Percentiles rank a stretch among this genome's conserved stretches.
Conservation (phyloP, 2,888 invertebrate genomes). For the Netelia melanura region DNA sequence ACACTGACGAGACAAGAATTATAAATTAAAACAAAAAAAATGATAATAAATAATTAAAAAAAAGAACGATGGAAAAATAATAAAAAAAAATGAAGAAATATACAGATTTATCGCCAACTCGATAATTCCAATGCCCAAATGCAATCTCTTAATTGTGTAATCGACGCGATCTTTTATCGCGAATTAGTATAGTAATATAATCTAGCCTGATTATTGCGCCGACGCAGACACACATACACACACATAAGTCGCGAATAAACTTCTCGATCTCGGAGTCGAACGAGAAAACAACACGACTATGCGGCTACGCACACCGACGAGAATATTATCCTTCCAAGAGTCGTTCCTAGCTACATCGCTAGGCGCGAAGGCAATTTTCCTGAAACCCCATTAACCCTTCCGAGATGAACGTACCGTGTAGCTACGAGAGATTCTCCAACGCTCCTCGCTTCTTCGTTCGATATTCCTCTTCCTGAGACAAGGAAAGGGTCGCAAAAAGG, state of each 20-base stretch:
- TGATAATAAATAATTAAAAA: not conserved
- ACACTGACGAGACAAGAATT: not conserved
- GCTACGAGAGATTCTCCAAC: slow-evolving; percentile 62
- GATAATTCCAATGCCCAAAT: slow-evolving; percentile 60
- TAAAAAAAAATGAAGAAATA: not conserved
- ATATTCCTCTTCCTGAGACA: no score
- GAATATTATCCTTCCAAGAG: slow-evolving; percentile 50
- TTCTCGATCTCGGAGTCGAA: no score
- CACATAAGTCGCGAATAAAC: not conserved
- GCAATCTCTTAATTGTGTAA: slow-evolving; percentile 63
- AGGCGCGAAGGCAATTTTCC: slow-evolving; percentile 80
- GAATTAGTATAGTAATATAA: slow-evolving; percentile 66
- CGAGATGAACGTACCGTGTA: slow-evolving; percentile 76
- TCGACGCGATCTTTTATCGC: slow-evolving; percentile 64
- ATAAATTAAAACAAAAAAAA: not conserved
- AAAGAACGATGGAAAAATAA: not conserved
- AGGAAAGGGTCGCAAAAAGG: no score
- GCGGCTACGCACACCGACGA: slow-evolving; percentile 7
- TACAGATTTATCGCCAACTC: slow-evolving; percentile 54
- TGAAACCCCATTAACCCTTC: slow-evolving; percentile 81
- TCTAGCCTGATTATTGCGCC: slow-evolving; percentile 61
- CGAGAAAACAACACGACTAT: not conserved
- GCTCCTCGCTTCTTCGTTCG: slow-evolving; percentile 29
- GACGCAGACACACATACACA: slow-evolving; percentile 2
- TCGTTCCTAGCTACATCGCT: slow-evolving; percentile 71